Conservation (phyloP, 2,113 vertebrate species). For the Origma solitaria region DNA sequence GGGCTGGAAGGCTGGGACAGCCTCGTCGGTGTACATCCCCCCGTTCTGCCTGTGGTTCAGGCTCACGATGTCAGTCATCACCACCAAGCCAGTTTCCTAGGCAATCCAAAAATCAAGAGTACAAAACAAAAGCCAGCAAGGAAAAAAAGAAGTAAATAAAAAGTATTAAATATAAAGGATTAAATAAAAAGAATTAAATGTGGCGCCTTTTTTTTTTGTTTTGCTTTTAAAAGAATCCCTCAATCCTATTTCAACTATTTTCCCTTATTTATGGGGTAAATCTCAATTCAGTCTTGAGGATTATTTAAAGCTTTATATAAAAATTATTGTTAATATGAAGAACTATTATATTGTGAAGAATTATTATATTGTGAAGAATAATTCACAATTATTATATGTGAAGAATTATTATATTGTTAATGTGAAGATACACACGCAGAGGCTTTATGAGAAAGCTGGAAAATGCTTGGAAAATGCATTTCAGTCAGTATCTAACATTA, state of each 20-base stretch:
- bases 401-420: neutral
- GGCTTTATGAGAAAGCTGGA: neutral
- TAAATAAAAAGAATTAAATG: neutral
- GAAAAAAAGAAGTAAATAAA: neutral
- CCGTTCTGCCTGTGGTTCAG: constrained; percentile 89
- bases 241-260: neutral
- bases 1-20: constrained; percentile 87
- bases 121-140: neutral
- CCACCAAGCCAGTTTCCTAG: constrained; percentile 89
- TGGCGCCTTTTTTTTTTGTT: neutral
- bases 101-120: neutral
- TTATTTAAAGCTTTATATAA: neutral
- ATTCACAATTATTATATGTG: too few species aligned
- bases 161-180: neutral
- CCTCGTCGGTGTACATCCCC: constrained; percentile 89
- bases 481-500: neutral
- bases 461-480: neutral
- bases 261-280: neutral
- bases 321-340: neutral
- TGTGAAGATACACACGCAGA: neutral
- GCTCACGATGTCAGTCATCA: constrained; percentile 90
- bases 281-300: neutral
- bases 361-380: too few species aligned
- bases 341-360: too few species aligned
- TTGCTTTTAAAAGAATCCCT: neutral